Conservation (phyloP, 1,140 invertebrate genomes). For the Micrasema minimum region DNA sequence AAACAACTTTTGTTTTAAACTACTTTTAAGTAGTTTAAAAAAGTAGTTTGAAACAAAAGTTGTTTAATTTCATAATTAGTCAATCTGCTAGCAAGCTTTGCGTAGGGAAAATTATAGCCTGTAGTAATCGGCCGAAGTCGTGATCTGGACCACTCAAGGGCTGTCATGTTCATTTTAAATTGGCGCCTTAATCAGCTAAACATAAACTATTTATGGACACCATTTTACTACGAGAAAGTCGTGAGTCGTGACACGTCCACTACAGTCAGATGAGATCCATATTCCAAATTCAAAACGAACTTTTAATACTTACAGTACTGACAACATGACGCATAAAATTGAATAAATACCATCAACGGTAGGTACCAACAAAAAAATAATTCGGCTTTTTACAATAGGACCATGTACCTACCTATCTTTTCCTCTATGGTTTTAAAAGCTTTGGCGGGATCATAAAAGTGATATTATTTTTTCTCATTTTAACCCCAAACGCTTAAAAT, state of each 20-base stretch:
- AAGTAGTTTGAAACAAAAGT: no score
- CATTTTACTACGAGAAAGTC: conserved; percentile 4
- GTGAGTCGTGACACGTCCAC: conserved; percentile 17
- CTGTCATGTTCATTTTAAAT: conserved; percentile 42
- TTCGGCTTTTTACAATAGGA: neutral
- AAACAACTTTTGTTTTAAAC: no score
- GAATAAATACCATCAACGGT: neutral
- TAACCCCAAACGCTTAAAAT: no score
- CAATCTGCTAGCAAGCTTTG: neutral
- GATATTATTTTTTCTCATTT: neutral
- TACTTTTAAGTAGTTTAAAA: no score
- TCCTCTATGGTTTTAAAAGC: neutral
- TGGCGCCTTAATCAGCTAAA: conserved; percentile 33
- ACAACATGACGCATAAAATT: no score
- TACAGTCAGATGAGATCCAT: neutral
- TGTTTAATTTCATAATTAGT: no score
- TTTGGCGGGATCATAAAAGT: conserved; percentile 16
- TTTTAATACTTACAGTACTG: no score
- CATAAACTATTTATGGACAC: conserved; percentile 1
- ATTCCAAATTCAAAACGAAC: neutral
- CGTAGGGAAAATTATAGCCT: neutral
- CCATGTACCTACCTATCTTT: no score
- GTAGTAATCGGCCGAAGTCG: conserved; percentile 27
- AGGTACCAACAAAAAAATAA: neutral
- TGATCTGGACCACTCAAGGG: conserved; percentile 43